Base-by-base conservation (phyloP, 2,888 invertebrate genomes). In the Platycheirus rosarum region DNA sequence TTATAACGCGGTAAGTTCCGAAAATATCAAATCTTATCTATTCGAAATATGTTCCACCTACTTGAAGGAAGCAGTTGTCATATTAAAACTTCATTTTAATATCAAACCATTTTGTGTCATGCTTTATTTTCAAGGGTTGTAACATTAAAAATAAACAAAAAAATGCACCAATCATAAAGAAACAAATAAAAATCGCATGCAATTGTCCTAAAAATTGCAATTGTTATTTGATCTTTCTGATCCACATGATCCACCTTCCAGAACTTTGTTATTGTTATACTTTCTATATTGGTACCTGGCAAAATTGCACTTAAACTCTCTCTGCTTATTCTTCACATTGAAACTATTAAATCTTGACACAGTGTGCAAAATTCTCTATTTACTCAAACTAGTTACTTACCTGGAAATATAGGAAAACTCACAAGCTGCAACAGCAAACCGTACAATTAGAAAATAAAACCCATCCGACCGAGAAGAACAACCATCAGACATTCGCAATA, bases 341-440 rank as follows among this genome's bases (percentile, higher is more conserved):
- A 35, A 53, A 29, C 1, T 18, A 32, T 6, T 26, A 9, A 6
- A 49, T 4, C 32, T 23, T 8, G 2, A 6, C 35, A 35, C 14
- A 14, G 2, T 42, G 68, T 79, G 79, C 74, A 65, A 80, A 76
- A 48, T 37, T 46, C 69, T 51, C 65, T 51, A 35, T 13, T 13
- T 26, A 32, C 14, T 32, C 44, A 42, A 14, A 68, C 32, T 49
- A 73, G 13, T 69, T 68, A 2, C 11, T n/a, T 55, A 77, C 57
- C 57, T 35, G 51, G 65, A n/a, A 77, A 60, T 26, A 49, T 0
- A 51, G 5, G 26, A 48, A 20, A 65, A 71, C 26, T 49, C 65
- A 68, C 69, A 70, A 76, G 76, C 76, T 60, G 76, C 70, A 80
- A 46, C 37, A 57, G 14, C 57, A 57, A 57, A 57, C 55, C 55